These are phyloP conservation scores for Pseudanteris insignis DNA, from an alignment of 2,888 invertebrate species.

Conservation along the genomic window DNA sequence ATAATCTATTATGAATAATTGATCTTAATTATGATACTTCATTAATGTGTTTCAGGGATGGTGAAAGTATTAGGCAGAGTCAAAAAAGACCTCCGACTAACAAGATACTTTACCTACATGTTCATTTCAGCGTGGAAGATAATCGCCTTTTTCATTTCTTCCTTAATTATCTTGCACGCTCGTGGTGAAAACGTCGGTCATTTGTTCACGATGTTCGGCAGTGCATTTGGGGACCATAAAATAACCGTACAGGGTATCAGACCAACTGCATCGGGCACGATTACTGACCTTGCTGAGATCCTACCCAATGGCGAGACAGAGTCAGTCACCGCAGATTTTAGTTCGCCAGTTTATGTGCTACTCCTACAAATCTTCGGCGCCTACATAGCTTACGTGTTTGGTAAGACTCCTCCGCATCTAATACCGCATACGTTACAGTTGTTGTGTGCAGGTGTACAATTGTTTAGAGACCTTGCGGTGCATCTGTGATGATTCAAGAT, in stretches of 20 bases:
- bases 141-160: conserved; percentile 78
- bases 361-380: conserved; percentile 84
- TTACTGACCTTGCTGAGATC: conserved; percentile 80
- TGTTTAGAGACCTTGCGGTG: conserved; percentile 11
- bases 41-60: conserved; percentile 67
- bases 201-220: conserved; percentile 79
- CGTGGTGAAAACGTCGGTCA: conserved; percentile 81
- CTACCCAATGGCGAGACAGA: conserved; percentile 80
- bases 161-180: conserved; percentile 77
- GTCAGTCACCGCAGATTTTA: conserved; percentile 76
- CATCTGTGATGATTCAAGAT: conserved; percentile 9
- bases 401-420: conserved; percentile 55
- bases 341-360: conserved; percentile 79
- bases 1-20: too few species aligned
- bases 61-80: conserved; percentile 80
- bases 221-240: conserved; percentile 80
- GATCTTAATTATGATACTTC: too few species aligned
- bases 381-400: conserved; percentile 90
- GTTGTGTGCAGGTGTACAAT: conserved; percentile 13
- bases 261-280: conserved; percentile 61
- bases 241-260: conserved; percentile 79
- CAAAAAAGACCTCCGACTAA: conserved; percentile 80
- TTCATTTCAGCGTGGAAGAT: conserved; percentile 94
- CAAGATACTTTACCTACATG: conserved; percentile 89
- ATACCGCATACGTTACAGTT: neutral